A percentile compares a stretch with the other conserved stretches of the same genome.
Conservation (phyloP, 2,113 vertebrate genomes). For the Paramormyrops kingsleyae region DNA sequence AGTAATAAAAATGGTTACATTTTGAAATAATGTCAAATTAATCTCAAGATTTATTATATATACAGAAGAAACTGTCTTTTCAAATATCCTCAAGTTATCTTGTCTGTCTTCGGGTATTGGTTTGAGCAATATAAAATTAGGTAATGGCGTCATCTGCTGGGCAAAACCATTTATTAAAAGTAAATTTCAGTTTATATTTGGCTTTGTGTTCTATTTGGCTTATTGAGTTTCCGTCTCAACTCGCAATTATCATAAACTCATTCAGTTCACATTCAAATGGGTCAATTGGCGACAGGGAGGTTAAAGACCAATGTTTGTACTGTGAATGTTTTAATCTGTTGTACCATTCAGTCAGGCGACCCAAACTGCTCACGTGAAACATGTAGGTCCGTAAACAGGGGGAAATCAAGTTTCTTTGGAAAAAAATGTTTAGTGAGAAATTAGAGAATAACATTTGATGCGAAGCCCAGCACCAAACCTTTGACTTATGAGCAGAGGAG, state of each 20-base stretch:
- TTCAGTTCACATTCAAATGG: background rate
- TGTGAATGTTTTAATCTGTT: background rate
- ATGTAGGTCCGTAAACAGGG: background rate
- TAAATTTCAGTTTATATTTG: background rate
- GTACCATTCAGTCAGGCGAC: background rate
- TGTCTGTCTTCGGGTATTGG: background rate
- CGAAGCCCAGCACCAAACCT: background rate
- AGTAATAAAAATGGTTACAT: background rate
- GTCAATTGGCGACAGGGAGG: background rate
- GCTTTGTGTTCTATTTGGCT: background rate
- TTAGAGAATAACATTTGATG: background rate
- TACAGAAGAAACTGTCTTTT: background rate
- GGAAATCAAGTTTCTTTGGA: background rate
- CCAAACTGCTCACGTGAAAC: background rate
- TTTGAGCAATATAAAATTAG: background rate
- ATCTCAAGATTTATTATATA: background rate
- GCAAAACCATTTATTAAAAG: background rate
- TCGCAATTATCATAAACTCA: background rate
- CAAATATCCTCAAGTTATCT: background rate
- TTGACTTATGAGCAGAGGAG: background rate
- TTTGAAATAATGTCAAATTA: background rate
- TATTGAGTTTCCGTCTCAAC: background rate
- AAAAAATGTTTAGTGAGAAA: background rate
- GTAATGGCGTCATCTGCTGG: conserved; percentile 6
- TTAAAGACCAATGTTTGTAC: background rate